These are phyloP conservation scores for Ranitomeya variabilis DNA, from an alignment of 2,113 vertebrate genomes.

Conservation along the genomic window DNA sequence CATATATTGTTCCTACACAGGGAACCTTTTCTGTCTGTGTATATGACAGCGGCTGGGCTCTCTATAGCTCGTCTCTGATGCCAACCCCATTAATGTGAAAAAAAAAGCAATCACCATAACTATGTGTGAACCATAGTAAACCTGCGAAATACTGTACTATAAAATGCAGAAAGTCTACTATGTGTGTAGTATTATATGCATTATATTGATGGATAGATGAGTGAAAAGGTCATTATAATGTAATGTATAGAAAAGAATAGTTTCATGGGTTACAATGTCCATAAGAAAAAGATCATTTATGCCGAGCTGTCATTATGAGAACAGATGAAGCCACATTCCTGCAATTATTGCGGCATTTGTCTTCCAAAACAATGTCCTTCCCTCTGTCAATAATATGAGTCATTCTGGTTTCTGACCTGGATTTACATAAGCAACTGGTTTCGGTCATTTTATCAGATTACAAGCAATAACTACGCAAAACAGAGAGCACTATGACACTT, in stretches of 20 bases:
- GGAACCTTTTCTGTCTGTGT: too few species aligned
- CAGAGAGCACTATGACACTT: neutral
- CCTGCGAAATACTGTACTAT: neutral
- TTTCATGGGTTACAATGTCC: neutral
- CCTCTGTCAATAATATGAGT: constrained; percentile 51
- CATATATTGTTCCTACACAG: too few species aligned
- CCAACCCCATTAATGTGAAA: too few species aligned
- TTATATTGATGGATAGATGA: neutral
- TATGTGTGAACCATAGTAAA: too few species aligned
- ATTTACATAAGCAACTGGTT: constrained; percentile 42
- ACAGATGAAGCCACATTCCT: constrained; percentile 35
- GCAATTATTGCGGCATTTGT: constrained; percentile 15
- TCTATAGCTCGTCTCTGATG: too few species aligned
- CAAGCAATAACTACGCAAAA: constrained; percentile 2
- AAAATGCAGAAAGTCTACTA: neutral
- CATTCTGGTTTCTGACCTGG: constrained; percentile 43
- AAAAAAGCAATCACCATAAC: too few species aligned
- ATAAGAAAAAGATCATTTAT: neutral
- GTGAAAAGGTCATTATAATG: neutral
- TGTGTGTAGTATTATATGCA: neutral
- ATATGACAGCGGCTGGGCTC: too few species aligned
- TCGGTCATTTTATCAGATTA: constrained; percentile 45
- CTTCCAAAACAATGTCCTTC: constrained; percentile 42
- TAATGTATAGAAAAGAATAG: neutral
- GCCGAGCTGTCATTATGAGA: constrained; percentile 20